phyloP scores from a whole-genome alignment of 2,797 vertebrate species.

The Sebastes nivosus region DNA sequence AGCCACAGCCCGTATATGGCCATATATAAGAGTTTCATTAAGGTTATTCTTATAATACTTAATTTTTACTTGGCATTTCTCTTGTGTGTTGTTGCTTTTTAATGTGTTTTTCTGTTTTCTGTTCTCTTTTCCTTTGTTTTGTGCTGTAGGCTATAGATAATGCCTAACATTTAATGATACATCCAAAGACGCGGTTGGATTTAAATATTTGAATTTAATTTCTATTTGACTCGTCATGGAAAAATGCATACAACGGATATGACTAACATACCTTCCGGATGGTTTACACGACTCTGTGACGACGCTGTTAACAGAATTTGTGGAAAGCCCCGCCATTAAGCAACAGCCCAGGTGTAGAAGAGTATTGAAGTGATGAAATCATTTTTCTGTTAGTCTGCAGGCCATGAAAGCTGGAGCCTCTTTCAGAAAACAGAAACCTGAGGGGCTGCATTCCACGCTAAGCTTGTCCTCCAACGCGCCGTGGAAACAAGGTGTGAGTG shows the following conservation, averaged over 20 bases:
- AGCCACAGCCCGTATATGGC: too few species aligned
- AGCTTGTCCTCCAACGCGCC: background rate
- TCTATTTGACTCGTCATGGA: too few species aligned
- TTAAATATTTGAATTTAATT: too few species aligned
- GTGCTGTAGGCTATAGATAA: background rate
- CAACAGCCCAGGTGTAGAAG: slow-evolving; percentile 15
- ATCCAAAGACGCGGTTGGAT: background rate
- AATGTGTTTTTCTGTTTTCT: background rate
- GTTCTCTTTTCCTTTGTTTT: too few species aligned
- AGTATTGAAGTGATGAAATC: slow-evolving; percentile 31
- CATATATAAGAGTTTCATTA: too few species aligned
- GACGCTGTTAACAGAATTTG: background rate
- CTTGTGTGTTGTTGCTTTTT: too few species aligned
- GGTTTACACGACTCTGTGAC: background rate
- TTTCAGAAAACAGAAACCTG: slow-evolving; percentile 38
- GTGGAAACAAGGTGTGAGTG: slow-evolving; percentile 33
- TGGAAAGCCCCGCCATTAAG: slow-evolving; percentile 27
- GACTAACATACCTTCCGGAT: background rate
- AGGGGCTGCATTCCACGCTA: slow-evolving; percentile 41
- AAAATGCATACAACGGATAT: background rate
- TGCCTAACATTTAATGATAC: background rate
- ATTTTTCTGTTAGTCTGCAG: slow-evolving; percentile 23
- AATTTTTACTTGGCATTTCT: too few species aligned
- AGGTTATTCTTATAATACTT: too few species aligned
- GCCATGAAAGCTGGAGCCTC: slow-evolving; percentile 23